Evolutionary conservation across 2,888 invertebrate genomes (phyloP), one percentile per base, ranked within the genome.

Genomic region (Noctuana brunneofusca): DNA sequence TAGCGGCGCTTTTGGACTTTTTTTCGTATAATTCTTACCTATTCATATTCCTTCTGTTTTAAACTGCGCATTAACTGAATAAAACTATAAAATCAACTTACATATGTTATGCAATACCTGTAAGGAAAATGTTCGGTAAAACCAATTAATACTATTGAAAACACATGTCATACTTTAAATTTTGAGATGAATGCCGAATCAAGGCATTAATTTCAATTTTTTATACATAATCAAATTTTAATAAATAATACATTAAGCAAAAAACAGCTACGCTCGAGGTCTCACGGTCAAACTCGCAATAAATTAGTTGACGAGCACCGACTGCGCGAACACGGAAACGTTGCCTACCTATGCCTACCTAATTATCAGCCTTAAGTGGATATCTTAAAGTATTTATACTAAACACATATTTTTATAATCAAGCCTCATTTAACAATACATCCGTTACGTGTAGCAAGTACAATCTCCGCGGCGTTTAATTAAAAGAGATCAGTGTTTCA

Each of bases 281-380:
- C 89, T 90, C 91, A 89, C 86, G 89, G 90, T 83, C 89, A 87
- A 86, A 86, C 84, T 81, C 75, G 87, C 87, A 83, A 87, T 89
- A 89, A 81, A 89, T 87, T 78, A 84, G 84, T 84, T 81, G 85
- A 84, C 79, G 83, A 80, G 77, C 75, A 76, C 66, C 65, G 78
- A 66, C 68, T 63, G 65, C 65, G 62, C 57, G 54, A 75, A 86
- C 79, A 79, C 86, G 87, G 87, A 87, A 87, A 76, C 75, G 71
- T 66, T 65, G 66, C 68, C 68, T 68, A 66, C 68, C 68, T 68
- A 66, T 67, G 69, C 69, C 83, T 80, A 81, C 78, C 79, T 80
- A 82, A 81, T 84, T 85, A 83, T 81, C 63, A 71, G 67, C 74
- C 74, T 71, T 75, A 76, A 73, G 62, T 63, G 55, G 49, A 41